Percentiles rank a stretch among this genome's conserved stretches.
These are phyloP conservation scores for Sarcophaga peregrina DNA, from an alignment of 1,140 invertebrate species.

Conservation along the genomic window DNA sequence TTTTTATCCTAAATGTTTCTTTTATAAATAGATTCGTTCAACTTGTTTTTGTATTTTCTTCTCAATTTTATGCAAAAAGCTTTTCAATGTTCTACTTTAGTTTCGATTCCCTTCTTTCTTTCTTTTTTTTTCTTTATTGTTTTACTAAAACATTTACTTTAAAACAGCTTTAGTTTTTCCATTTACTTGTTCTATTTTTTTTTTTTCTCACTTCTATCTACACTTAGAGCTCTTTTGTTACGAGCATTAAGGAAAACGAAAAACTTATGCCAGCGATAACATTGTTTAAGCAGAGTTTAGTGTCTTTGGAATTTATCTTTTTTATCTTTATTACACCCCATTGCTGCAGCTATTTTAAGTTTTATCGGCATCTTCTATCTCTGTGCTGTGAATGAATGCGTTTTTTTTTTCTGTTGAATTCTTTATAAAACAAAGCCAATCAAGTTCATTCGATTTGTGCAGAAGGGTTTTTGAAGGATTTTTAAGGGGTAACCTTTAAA, in stretches of 20 bases:
- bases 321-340: not conserved
- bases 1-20: no score
- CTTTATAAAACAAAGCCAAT: constrained; percentile 1
- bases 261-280: not conserved
- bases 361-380: not conserved
- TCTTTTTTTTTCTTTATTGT: no score
- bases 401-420: not conserved
- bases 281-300: not conserved
- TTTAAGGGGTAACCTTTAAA: not conserved
- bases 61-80: not conserved
- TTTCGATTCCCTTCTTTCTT: not conserved
- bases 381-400: not conserved
- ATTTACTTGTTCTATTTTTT: no score
- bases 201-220: not conserved
- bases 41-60: not conserved
- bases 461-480: not conserved
- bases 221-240: no score
- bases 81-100: not conserved
- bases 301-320: not conserved
- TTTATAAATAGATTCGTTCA: no score
- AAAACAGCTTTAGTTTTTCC: not conserved
- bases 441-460: not conserved
- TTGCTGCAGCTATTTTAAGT: not conserved
- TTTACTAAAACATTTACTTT: constrained; percentile 3
- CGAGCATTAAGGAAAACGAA: not conserved